phyloP scores from a whole-genome alignment of 2,888 invertebrate species.

The Xanthia togata region DNA sequence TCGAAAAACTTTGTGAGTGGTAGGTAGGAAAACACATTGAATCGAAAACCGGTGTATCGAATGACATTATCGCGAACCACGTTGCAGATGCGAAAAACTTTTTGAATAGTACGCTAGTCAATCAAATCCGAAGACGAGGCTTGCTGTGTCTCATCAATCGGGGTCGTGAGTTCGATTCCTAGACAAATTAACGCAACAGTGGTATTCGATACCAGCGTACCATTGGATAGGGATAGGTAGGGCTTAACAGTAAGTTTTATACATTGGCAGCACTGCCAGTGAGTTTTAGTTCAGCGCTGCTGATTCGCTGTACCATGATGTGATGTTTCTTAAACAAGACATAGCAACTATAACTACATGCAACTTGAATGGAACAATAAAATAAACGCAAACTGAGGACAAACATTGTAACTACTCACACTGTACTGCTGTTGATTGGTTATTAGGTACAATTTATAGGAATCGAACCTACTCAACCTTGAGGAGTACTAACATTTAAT shows the following conservation, averaged over 20 bases:
- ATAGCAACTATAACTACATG: background rate
- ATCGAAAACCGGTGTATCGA: too few species aligned
- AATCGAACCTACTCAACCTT: constrained; percentile 30
- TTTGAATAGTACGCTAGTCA: too few species aligned
- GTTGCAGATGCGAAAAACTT: too few species aligned
- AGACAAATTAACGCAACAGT: too few species aligned
- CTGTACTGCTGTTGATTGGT: background rate
- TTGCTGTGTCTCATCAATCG: too few species aligned
- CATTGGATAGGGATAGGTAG: too few species aligned
- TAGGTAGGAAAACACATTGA: too few species aligned
- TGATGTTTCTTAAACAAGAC: background rate
- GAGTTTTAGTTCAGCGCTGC: background rate
- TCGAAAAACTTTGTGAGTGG: too few species aligned
- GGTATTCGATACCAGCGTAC: too few species aligned
- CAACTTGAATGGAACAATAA: constrained; percentile 12
- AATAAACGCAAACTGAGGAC: constrained; percentile 3
- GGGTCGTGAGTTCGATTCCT: too few species aligned
- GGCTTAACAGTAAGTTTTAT: background rate
- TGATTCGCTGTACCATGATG: background rate
- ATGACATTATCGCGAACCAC: too few species aligned
- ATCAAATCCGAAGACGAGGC: too few species aligned
- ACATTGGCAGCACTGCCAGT: background rate
- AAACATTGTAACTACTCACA: background rate
- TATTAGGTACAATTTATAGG: constrained; percentile 8
- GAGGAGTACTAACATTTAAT: constrained; percentile 12